Evolutionary conservation across 2,113 vertebrate genomes (phyloP), one percentile per base, ranked within the genome.

Genomic region (Pelecanoides urinatrix): DNA sequence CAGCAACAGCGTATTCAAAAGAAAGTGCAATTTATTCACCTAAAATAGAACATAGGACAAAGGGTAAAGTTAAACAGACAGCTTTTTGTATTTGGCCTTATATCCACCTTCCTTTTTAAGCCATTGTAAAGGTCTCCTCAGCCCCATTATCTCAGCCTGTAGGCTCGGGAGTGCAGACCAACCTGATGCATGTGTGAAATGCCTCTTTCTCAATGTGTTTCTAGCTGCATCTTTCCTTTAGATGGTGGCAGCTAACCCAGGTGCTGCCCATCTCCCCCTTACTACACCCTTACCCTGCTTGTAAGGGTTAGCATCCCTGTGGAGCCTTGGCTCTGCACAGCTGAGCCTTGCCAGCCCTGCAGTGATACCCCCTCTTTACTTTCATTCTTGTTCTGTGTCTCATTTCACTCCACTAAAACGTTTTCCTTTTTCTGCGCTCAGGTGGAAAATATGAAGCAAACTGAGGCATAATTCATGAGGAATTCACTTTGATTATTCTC

Each of bases 161-260:
- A 58, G n/a, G 34, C 50, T 81, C 0, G 0, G 15, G n/a, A 74
- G 7, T 20, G 12, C 30, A 92, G 40, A 44, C 13, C 44, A 75
- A 13, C 8, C n/a, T 36, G 47, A 76, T 1, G 5, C 1, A 1
- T 4, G 14, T 32, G 38, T n/a, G 40, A 68, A 92, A 88, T 32
- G 15, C 20, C 38, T 79, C 44, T 72, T 55, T 77, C 26, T 78
- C 38, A 38, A 25, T 10, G 29, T 61, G 26, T 55, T 93, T 71
- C 78, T 36, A 56, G 50, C 21, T 32, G 2, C 52, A 25, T 20
- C 74, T 63, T 45, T 67, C 15, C 53, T 42, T 71, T 56, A 49
- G 47, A 62, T 1, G 2, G 45, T 84, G 70, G 11, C 19, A 88
- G 50, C n/a, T 82, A 20, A 45, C 3, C 11, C 21, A 62, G 42